Base-by-base conservation (phyloP, 1,140 invertebrate genomes). In the Megalopta genalis region DNA sequence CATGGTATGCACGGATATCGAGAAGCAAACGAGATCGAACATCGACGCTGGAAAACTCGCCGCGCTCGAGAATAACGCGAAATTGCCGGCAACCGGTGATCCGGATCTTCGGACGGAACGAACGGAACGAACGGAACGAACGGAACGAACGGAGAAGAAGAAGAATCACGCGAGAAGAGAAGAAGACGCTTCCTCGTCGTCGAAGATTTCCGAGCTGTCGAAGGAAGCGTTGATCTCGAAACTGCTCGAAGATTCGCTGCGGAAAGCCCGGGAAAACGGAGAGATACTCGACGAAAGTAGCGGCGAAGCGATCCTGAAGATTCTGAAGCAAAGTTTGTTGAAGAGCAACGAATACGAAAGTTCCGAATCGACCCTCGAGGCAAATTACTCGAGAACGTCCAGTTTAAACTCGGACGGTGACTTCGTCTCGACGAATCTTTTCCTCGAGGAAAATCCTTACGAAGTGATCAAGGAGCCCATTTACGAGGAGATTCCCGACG, bases 401-500 rank as follows among this genome's bases (percentile, higher is more conserved):
- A 90, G 93, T 86, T 80, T 87, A 86, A 86, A 93, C 72, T 94
- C 93, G 0, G 88, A 91, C 3, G 83, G 84, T 2, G 89, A 93
- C 52, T 90, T 91, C 21, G 83, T 91, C 6, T 85, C 89, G 8
- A 88, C 88, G 0, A 90, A 90, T 86, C 80, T 92, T 0, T 92
- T 93, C 60, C 77, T 92, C 93, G 87, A 97, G 94, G 93, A 93
- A 75, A 93, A 97, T 93, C 95, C 96, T 73, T 97, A 97, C 82
- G 97, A 97, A 88, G 95, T 96, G 25, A 97, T 97, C 39, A 94
- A 95, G 64, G 97, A 98, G 92, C 97, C 97, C 4, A 98, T 98
- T 88, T 98, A 98, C 89, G 97, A 98, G 92, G 97, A 98, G 92
- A 97, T 97, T 68, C 94, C 94, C 14, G 96, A 97, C 82, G 95